Conservation (phyloP, 2,888 invertebrate genomes). For the Eupithecia pulchellata region DNA sequence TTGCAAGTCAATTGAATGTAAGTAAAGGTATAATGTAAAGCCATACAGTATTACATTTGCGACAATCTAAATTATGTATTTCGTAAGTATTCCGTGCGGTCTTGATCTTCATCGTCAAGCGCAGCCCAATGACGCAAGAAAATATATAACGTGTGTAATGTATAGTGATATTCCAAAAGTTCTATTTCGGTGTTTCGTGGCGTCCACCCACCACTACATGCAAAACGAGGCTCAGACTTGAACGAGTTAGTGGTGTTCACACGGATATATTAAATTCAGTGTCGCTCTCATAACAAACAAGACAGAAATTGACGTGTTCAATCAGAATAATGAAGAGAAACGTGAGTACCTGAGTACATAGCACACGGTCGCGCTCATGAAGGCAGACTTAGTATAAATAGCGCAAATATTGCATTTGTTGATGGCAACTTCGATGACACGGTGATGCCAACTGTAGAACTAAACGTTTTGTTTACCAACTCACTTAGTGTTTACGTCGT, state of each 20-base stretch:
- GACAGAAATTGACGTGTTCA: slow-evolving; percentile 44
- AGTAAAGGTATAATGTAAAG: slow-evolving; percentile 9
- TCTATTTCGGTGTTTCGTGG: slow-evolving; percentile 79
- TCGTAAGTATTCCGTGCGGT: slow-evolving; percentile 54
- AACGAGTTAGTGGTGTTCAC: slow-evolving; percentile 66
- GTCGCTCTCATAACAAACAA: slow-evolving; percentile 49
- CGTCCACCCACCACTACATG: slow-evolving; percentile 69
- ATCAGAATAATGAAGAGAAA: slow-evolving; percentile 73
- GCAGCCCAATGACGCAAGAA: slow-evolving; percentile 73
- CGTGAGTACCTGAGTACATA: slow-evolving; percentile 81
- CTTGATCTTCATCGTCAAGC: slow-evolving; percentile 77
- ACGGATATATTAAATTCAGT: slow-evolving; percentile 64
- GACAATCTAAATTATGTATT: slow-evolving; percentile 36
- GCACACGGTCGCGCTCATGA: slow-evolving; percentile 37
- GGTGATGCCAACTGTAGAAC: slow-evolving; percentile 58
- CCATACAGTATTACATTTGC: slow-evolving; percentile 26
- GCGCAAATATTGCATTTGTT: slow-evolving; percentile 48
- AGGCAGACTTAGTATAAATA: slow-evolving; percentile 54
- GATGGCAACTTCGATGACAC: slow-evolving; percentile 58
- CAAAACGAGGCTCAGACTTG: slow-evolving; percentile 68
- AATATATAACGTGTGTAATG: slow-evolving; percentile 78
- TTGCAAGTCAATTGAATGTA: slow-evolving; percentile 17
- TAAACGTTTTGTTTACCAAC: slow-evolving; percentile 67
- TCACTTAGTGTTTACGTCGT: slow-evolving; percentile 43
- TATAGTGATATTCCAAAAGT: slow-evolving; percentile 82